Evolutionary conservation across 2,797 vertebrate genomes (phyloP).

Genomic region (Acanthurus leucopareius): DNA sequence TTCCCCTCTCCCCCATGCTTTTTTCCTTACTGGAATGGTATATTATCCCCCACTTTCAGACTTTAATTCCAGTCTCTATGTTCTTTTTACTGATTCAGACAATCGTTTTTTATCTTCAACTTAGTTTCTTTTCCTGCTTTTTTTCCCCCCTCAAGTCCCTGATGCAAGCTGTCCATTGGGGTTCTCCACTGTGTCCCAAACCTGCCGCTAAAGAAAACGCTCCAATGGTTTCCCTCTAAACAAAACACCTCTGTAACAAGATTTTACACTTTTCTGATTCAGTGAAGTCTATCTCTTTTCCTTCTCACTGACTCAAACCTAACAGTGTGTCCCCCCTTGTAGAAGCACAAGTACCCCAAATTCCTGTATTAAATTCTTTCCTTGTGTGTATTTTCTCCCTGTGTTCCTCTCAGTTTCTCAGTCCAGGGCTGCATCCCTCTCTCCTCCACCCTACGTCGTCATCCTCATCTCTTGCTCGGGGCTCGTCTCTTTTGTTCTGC

Average conservation of each 20-base stretch:
- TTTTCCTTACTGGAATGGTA: conserved; percentile 81
- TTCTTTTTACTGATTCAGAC: conserved; percentile 68
- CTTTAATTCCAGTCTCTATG: conserved; percentile 72
- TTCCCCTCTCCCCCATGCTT: conserved; percentile 66
- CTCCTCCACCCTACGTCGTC: conserved; percentile 93
- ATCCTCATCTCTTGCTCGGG: conserved; percentile 95
- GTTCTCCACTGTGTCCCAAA: conserved; percentile 78
- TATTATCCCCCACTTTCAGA: conserved; percentile 77
- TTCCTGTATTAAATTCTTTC: conserved; percentile 58
- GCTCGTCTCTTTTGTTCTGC: conserved; percentile 93
- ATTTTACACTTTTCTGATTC: conserved; percentile 71
- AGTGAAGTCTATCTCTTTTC: conserved; percentile 61
- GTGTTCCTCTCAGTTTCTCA: conserved; percentile 82
- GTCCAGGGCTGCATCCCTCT: conserved; percentile 87
- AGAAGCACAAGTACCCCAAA: conserved; percentile 12
- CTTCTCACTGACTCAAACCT: conserved; percentile 69
- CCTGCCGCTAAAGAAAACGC: conserved; percentile 71
- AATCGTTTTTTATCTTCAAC: conserved; percentile 66
- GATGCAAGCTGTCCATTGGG: conserved; percentile 84
- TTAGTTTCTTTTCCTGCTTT: conserved; percentile 82
- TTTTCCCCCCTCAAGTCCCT: conserved; percentile 74
- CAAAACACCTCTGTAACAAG: conserved; percentile 79
- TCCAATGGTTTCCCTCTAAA: conserved; percentile 78
- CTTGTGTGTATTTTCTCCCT: conserved; percentile 49
- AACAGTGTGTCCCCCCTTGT: conserved; percentile 47